phyloP scores from a whole-genome alignment of 2,797 vertebrate species.

The Chaenodraco wilsoni region DNA sequence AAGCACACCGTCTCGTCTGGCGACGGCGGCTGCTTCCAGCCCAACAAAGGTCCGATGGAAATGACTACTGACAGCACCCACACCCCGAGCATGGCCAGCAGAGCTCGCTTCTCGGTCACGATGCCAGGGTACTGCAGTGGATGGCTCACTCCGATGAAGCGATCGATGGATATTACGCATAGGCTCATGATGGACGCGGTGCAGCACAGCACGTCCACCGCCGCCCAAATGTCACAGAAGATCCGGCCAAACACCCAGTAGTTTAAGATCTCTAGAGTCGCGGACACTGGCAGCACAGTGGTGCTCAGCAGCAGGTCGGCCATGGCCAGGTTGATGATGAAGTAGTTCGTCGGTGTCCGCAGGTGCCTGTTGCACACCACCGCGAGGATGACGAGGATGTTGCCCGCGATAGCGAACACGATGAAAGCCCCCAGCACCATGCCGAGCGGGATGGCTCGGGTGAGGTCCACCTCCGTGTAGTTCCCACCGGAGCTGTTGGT shows the following conservation, averaged over 20 bases:
- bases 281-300: constrained; percentile 95
- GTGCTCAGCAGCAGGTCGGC: constrained; percentile 95
- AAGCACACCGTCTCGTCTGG: constrained; percentile 90
- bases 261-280: constrained; percentile 91
- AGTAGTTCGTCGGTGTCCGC: constrained; percentile 96
- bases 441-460: constrained; percentile 89
- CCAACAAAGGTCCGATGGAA: constrained; percentile 94
- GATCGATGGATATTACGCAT: constrained; percentile 97
- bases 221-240: constrained; percentile 98
- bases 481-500: constrained; percentile 84
- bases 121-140: constrained; percentile 95
- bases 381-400: constrained; percentile 96
- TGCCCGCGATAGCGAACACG: constrained; percentile 93
- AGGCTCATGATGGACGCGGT: constrained; percentile 97
- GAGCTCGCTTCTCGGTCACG: constrained; percentile 92
- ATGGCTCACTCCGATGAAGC: constrained; percentile 95
- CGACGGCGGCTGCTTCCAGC: constrained; percentile 96
- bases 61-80: constrained; percentile 95
- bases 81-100: constrained; percentile 91
- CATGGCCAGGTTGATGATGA: constrained; percentile 96
- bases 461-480: constrained; percentile 85
- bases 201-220: constrained; percentile 96
- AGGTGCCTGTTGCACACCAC: constrained; percentile 97
- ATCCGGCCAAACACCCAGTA: constrained; percentile 95
- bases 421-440: constrained; percentile 95